These are phyloP conservation scores for Metaphire vulgaris DNA, from an alignment of 1,140 invertebrate genomes.

Conservation along the genomic window DNA sequence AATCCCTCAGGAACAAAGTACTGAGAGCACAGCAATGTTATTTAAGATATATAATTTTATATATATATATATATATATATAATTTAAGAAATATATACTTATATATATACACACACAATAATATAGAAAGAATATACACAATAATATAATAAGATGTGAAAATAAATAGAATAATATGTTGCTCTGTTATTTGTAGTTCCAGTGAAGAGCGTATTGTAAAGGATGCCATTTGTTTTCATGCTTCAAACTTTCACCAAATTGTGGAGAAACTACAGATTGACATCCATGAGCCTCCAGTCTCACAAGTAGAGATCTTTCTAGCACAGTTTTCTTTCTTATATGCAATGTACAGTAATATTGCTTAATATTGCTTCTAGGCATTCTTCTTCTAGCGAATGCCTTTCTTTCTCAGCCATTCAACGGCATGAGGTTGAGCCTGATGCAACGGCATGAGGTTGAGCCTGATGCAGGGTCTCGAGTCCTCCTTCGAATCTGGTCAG, in stretches of 20 bases:
- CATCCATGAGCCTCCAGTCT: conserved; percentile 93
- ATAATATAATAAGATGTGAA: background rate
- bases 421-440: no score
- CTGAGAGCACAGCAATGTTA: conserved; percentile 42
- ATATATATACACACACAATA: no score
- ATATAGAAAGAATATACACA: no score
- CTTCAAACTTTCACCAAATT: conserved; percentile 82
- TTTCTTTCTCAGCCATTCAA: no score
- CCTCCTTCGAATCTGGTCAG: no score
- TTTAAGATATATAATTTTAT: conserved; percentile 39
- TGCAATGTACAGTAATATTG: background rate
- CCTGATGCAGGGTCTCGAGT: no score
- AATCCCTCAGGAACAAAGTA: no score
- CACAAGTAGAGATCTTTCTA: conserved; percentile 73
- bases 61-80: conserved; percentile 11
- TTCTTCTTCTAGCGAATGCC: no score
- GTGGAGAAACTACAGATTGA: conserved; percentile 89
- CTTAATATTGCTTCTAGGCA: no score
- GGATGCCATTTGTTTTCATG: conserved; percentile 95
- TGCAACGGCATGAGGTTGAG: no score
- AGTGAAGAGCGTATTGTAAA: conserved; percentile 78
- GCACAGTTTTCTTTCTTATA: no score
- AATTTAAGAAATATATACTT: background rate
- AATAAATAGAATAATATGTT: background rate
- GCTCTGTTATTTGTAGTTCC: conserved; percentile 31